These are phyloP conservation scores for Hirtodrosophila cameraria DNA, from an alignment of 2,888 invertebrate genomes.

Conservation along the genomic window DNA sequence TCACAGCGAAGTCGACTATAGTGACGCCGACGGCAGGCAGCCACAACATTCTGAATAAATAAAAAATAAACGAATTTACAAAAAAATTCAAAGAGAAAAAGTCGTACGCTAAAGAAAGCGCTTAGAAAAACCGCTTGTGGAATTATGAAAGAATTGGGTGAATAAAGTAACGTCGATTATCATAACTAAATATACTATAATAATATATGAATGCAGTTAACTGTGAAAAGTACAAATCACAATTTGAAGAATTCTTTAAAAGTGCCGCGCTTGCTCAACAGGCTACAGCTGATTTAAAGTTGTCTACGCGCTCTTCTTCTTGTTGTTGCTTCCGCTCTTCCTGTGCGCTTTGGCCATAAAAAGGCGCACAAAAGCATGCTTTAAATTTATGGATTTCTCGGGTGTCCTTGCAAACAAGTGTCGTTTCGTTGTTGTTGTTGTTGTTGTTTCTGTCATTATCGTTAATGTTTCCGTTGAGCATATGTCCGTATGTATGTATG, in stretches of 20 bases:
- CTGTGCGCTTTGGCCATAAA: conserved; percentile 11
- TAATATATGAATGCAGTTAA: background rate
- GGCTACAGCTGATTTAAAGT: conserved; percentile 57
- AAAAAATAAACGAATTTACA: conserved; percentile 37
- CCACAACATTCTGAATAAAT: conserved; percentile 37
- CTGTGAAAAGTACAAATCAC: conserved; percentile 10
- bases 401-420: conserved; percentile 74
- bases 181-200: background rate
- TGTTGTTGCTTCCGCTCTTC: conserved; percentile 3
- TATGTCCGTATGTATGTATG: conserved; percentile 24
- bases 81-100: conserved; percentile 15
- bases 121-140: conserved; percentile 26
- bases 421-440: conserved; percentile 49
- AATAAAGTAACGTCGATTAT: conserved; percentile 36
- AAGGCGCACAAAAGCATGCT: conserved; percentile 60
- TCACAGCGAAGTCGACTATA: conserved; percentile 30
- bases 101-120: conserved; percentile 16
- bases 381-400: conserved; percentile 76
- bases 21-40: conserved; percentile 16
- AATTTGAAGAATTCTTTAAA: conserved; percentile 17
- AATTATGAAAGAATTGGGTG: conserved; percentile 70
- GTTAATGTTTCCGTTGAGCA: conserved; percentile 56
- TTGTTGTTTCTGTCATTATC: conserved; percentile 56
- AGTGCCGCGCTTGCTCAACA: conserved; percentile 57
- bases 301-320: conserved; percentile 4